Percentiles rank a stretch among this genome's conserved stretches.
These are phyloP conservation scores for Sisor rabdophorus DNA, from an alignment of 2,113 vertebrate genomes.

Conservation along the genomic window DNA sequence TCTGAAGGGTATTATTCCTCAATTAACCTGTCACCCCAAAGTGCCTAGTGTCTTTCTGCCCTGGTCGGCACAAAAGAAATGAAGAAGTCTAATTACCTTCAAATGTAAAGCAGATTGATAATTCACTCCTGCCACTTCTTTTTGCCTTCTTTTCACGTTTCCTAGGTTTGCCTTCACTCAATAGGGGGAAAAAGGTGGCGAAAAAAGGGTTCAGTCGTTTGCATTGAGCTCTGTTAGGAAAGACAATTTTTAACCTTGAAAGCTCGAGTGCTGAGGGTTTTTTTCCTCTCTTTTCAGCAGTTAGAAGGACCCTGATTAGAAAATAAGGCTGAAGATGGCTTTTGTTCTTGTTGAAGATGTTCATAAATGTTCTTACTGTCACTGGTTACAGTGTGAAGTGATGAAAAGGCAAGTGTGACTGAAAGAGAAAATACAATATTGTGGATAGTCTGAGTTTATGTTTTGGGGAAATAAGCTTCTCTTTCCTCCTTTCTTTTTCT, in stretches of 20 bases:
- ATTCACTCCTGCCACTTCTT: constrained; percentile 50
- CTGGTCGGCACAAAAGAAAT: constrained; percentile 65
- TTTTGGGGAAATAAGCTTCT: neutral
- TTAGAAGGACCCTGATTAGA: neutral
- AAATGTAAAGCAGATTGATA: constrained; percentile 74
- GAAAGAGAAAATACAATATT: too few relatives aligned
- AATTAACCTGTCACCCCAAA: constrained; percentile 76
- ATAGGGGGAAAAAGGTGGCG: neutral
- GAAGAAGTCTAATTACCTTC: constrained; percentile 76
- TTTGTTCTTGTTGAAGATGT: neutral
- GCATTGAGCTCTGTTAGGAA: neutral
- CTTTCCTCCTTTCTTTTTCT: neutral
- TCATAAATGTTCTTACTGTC: neutral
- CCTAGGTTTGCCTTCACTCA: constrained; percentile 25
- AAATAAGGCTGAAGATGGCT: neutral
- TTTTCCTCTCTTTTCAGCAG: neutral
- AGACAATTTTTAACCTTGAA: constrained; percentile 13
- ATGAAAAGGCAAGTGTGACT: neutral
- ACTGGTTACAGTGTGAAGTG: neutral
- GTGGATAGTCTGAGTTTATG: neutral
- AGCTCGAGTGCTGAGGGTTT: neutral
- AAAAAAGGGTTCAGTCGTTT: constrained; percentile 14
- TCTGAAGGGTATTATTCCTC: constrained; percentile 78
- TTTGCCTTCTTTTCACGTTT: constrained; percentile 40
- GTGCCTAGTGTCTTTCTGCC: constrained; percentile 64